phyloP scores from a whole-genome alignment of 2,797 vertebrate species.

The Pitangus sulphuratus region DNA sequence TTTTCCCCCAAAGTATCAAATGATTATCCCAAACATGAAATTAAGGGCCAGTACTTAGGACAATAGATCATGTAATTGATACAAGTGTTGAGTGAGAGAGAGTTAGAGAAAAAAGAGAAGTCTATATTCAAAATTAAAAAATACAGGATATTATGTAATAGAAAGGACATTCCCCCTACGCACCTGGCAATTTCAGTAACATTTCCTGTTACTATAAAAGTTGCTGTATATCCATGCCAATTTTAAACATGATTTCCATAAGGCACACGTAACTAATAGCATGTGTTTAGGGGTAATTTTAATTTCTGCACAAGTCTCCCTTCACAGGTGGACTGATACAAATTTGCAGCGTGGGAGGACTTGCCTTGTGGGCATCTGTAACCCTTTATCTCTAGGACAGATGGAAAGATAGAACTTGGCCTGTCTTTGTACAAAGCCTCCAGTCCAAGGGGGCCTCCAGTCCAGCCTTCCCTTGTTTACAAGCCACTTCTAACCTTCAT shows the following conservation, averaged over 20 bases:
- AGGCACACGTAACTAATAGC: neutral
- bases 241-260: conserved; percentile 43
- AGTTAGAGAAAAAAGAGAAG: neutral
- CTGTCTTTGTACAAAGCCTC: neutral
- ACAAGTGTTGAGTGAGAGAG: neutral
- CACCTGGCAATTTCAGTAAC: conserved; percentile 48
- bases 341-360: neutral
- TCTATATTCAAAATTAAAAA: conserved; percentile 35
- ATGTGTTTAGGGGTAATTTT: neutral
- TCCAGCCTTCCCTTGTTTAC: neutral
- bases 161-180: neutral
- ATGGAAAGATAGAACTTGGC: neutral
- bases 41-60: neutral
- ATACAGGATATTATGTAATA: conserved; percentile 47
- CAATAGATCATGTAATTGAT: neutral
- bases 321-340: neutral
- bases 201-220: conserved; percentile 47
- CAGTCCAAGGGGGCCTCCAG: neutral
- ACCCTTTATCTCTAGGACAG: neutral
- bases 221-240: conserved; percentile 11
- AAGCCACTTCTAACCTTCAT: neutral
- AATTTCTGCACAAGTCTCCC: neutral
- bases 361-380: neutral
- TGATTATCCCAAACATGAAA: neutral
- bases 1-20: neutral